Conservation (phyloP, 2,888 invertebrate species). For the Eledone cirrhosa region DNA sequence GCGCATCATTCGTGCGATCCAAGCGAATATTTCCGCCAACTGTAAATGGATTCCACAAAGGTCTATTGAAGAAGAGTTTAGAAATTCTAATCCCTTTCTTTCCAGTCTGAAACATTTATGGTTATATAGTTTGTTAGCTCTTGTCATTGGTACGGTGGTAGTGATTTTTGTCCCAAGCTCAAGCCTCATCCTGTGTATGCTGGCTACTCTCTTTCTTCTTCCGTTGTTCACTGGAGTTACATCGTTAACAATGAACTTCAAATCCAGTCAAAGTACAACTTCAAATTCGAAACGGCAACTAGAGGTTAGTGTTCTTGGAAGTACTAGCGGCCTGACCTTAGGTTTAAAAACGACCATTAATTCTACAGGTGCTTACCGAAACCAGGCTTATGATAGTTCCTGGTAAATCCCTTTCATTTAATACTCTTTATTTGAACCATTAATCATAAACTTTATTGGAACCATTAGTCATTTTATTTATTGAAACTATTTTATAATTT, state of each 20-base stretch:
- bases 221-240: slow-evolving; percentile 57
- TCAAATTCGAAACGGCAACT: not conserved
- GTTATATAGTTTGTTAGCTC: slow-evolving; percentile 53
- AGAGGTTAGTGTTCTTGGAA: not conserved
- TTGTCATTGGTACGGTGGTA: slow-evolving; percentile 44
- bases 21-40: slow-evolving; percentile 51
- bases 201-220: slow-evolving; percentile 47
- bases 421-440: no score
- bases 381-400: no score
- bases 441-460: no score
- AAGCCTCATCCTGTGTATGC: slow-evolving; percentile 47
- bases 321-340: no score
- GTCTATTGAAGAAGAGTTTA: slow-evolving; percentile 57
- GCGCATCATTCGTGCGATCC: slow-evolving; percentile 50
- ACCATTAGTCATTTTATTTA: no score
- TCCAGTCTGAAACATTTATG: slow-evolving; percentile 57
- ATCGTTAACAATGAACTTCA: slow-evolving; percentile 36
- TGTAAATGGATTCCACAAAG: slow-evolving; percentile 59
- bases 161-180: slow-evolving; percentile 44
- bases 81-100: slow-evolving; percentile 53
- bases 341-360: no score
- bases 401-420: no score
- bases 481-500: no score
- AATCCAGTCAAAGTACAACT: not conserved
- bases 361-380: no score